These are phyloP conservation scores for Pangasius mekongensis DNA, from an alignment of 2,797 vertebrate species.

Conservation along the genomic window DNA sequence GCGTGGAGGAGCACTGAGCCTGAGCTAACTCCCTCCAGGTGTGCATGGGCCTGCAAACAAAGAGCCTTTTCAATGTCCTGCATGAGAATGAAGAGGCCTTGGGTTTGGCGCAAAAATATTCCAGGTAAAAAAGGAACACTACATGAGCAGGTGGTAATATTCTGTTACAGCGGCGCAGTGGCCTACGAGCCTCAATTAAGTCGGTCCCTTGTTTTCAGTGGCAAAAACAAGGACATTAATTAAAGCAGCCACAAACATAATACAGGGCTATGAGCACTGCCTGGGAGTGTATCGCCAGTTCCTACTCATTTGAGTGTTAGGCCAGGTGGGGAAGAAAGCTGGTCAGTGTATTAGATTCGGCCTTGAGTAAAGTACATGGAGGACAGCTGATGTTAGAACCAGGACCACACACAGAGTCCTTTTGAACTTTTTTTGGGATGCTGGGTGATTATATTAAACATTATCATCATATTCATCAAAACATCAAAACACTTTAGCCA, in stretches of 20 bases:
- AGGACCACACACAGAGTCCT: neutral
- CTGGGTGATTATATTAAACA: constrained; percentile 16
- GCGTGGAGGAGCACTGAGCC: constrained; percentile 58
- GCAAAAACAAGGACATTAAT: constrained; percentile 45
- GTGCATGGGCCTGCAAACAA: constrained; percentile 83
- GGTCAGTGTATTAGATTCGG: neutral
- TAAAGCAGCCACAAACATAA: constrained; percentile 26
- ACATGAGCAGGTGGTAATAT: constrained; percentile 80
- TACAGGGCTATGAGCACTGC: neutral
- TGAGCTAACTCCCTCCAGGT: constrained; percentile 87
- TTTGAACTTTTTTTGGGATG: neutral
- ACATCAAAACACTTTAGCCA: neutral
- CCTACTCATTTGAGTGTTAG: neutral
- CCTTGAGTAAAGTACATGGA: neutral
- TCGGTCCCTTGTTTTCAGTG: constrained; percentile 48
- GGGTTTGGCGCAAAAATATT: constrained; percentile 79
- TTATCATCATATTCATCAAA: neutral
- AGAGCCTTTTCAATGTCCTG: constrained; percentile 85
- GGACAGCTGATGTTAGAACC: neutral
- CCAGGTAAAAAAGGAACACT: constrained; percentile 67
- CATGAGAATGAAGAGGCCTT: constrained; percentile 80
- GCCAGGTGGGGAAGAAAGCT: neutral
- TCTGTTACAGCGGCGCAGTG: constrained; percentile 78
- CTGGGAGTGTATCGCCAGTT: neutral
- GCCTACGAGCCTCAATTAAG: constrained; percentile 76